These are phyloP conservation scores for Clistopyga incitator DNA, from an alignment of 2,888 invertebrate species.

Conservation along the genomic window DNA sequence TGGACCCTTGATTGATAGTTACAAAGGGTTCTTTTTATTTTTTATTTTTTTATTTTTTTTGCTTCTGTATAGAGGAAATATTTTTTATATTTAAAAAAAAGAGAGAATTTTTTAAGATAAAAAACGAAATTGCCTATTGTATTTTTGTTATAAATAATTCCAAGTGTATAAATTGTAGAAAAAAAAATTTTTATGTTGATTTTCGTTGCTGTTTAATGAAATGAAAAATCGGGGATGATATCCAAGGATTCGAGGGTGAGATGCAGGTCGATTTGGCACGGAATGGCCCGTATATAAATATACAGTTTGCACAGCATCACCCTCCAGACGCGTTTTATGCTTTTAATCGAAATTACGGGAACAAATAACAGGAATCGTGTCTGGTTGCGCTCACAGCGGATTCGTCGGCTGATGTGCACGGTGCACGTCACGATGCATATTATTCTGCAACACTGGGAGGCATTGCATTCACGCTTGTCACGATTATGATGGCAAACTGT, in stretches of 20 bases:
- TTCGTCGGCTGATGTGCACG: slow-evolving; percentile 51
- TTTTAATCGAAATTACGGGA: slow-evolving; percentile 72
- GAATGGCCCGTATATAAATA: neutral
- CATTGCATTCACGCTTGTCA: slow-evolving; percentile 18
- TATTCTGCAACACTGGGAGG: slow-evolving; percentile 18
- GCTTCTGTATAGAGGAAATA: neutral
- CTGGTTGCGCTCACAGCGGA: slow-evolving; percentile 77
- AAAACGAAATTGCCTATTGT: too few species aligned
- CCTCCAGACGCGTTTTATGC: neutral
- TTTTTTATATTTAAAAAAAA: neutral
- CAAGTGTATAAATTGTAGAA: too few species aligned
- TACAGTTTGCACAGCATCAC: neutral
- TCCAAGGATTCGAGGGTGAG: too few species aligned
- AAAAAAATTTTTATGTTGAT: too few species aligned
- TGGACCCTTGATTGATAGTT: slow-evolving; percentile 4
- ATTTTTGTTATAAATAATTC: too few species aligned
- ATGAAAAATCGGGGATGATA: too few species aligned
- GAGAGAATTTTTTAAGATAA: too few species aligned
- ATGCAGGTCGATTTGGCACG: too few species aligned
- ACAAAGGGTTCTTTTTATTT: neutral
- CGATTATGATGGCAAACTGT: slow-evolving; percentile 21
- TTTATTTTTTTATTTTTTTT: neutral
- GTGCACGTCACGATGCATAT: neutral
- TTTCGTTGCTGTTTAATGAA: too few species aligned
- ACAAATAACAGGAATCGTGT: slow-evolving; percentile 84